These are phyloP conservation scores for Notothenia coriiceps DNA, from an alignment of 2,113 vertebrate species.

Conservation along the genomic window DNA sequence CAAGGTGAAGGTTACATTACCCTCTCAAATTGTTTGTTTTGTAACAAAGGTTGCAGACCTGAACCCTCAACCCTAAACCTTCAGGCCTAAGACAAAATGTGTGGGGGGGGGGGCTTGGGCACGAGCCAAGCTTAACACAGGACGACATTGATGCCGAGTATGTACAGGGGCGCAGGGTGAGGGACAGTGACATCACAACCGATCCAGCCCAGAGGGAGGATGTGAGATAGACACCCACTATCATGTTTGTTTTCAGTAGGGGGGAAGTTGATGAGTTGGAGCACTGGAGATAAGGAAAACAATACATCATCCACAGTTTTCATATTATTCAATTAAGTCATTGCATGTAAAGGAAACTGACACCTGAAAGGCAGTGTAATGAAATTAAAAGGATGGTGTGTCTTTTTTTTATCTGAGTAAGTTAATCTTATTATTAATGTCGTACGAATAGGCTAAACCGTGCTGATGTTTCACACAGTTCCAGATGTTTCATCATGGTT, in stretches of 20 bases:
- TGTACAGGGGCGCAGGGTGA: constrained; percentile 11
- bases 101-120: background rate
- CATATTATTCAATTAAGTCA: constrained; percentile 38
- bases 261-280: constrained; percentile 35
- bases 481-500: constrained; percentile 61
- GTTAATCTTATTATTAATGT: background rate
- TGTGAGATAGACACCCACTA: constrained; percentile 44
- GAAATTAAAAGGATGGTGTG: constrained; percentile 1
- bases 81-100: constrained; percentile 44
- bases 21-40: constrained; percentile 42
- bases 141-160: constrained; percentile 39
- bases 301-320: constrained; percentile 58
- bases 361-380: constrained; percentile 13
- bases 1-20: constrained; percentile 14
- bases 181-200: constrained; percentile 37
- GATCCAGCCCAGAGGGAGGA: constrained; percentile 44
- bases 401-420: background rate
- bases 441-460: background rate
- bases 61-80: constrained; percentile 32
- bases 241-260: constrained; percentile 59
- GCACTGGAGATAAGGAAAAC: constrained; percentile 59
- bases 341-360: background rate
- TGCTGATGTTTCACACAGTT: constrained; percentile 1
- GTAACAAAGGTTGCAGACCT: constrained; percentile 18
- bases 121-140: constrained; percentile 10